Base-by-base conservation (phyloP, 2,113 vertebrate genomes). In the Oriolus oriolus region DNA sequence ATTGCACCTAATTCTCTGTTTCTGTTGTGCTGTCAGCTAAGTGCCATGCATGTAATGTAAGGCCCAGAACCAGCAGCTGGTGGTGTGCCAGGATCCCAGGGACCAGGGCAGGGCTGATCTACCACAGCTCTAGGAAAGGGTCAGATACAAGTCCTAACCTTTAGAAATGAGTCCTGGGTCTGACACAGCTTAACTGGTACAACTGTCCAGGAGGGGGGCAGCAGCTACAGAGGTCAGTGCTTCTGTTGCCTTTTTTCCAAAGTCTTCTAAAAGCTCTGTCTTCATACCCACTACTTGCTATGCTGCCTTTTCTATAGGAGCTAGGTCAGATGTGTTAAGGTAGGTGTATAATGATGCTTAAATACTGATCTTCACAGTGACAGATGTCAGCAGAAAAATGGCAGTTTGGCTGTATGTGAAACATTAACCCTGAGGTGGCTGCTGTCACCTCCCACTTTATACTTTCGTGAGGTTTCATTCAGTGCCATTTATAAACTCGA, bases 401-500 rank as follows among this genome's bases (percentile, higher is more conserved):
- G 42, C 85, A 50, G 20, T 80, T 92, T 56, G 82, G 50, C 66
- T 65, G n/a, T 13, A 5, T 50, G 64, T 76, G 88, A 93, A 96
- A 78, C 60, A 64, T 87, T 86, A 96, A 86, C 87, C 85, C 75
- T 54, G 88, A 96, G 83, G 76, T 93, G 83, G 41, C 79, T 93
- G 50, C 75, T 91, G 64, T 88, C 82, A 94, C 71, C 82, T 88
- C 76, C 84, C 35, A 16, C 44, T 65, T 88, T 74, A 42, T 84
- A 12, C 73, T 96, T 90, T 47, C 0, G 4, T 92, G 83, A 90
- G 88, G 60, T 92, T 88, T 94, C 71, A 63, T 92, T 95, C 83
- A 68, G 79, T 77, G 85, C 90, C 88, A 84, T 96, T 97, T 96
- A 93, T 96, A 95, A 96, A 94, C 93, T 94, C 2, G 37, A 56